These are phyloP conservation scores for Pteruthius melanotis DNA, from an alignment of 2,113 vertebrate species.

Conservation along the genomic window DNA sequence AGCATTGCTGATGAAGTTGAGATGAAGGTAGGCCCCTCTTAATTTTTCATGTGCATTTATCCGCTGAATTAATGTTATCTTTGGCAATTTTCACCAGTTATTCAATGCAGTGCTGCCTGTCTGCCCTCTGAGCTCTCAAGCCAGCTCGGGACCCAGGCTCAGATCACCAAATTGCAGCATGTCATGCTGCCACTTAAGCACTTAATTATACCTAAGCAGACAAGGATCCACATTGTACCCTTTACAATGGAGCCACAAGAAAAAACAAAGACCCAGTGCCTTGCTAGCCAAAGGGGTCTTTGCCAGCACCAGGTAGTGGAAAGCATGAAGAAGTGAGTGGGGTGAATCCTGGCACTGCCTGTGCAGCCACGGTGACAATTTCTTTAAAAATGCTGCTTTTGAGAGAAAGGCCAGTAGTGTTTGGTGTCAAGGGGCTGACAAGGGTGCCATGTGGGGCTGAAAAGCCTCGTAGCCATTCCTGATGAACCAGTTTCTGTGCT, in stretches of 20 bases:
- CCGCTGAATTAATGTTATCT: not conserved
- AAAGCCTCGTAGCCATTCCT: slow-evolving; percentile 35
- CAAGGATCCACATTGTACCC: not conserved
- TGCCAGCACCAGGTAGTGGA: slow-evolving; percentile 50
- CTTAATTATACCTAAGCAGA: slow-evolving; percentile 25
- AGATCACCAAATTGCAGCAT: not conserved
- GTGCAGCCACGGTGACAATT: not conserved
- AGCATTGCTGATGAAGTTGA: not conserved
- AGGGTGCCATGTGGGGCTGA: slow-evolving; percentile 1
- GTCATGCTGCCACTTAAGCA: slow-evolving; percentile 17
- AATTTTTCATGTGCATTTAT: not conserved
- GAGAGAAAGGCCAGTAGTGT: not conserved
- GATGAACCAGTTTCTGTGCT: slow-evolving; percentile 28
- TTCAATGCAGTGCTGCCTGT: not conserved
- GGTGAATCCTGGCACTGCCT: not conserved
- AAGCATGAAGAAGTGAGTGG: not conserved
- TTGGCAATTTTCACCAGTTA: not conserved
- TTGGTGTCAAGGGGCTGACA: slow-evolving; percentile 38
- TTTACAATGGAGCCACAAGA: slow-evolving; percentile 48
- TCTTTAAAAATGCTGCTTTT: slow-evolving; percentile 7
- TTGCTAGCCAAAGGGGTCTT: slow-evolving; percentile 29
- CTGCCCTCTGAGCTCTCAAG: not conserved
- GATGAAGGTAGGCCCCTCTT: not conserved
- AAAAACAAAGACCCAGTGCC: slow-evolving; percentile 22
- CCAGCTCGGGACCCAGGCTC: not conserved